Conservation (phyloP, 2,113 vertebrate species). For the Heptranchias perlo region DNA sequence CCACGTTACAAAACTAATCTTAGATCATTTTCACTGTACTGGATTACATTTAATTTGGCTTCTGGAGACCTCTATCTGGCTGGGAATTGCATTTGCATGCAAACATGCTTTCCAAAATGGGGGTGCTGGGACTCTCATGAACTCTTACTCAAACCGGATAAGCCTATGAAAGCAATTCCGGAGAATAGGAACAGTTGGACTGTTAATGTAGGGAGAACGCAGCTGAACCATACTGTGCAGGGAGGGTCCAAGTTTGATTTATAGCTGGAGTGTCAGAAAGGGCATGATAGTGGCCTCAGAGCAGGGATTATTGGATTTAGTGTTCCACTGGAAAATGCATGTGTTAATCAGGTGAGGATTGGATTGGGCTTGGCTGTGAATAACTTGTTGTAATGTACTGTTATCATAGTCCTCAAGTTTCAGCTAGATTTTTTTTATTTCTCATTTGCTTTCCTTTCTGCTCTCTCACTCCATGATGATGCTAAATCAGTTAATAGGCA, state of each 20-base stretch:
- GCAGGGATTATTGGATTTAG: background rate
- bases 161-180: background rate
- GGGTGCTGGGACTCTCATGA: background rate
- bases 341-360: background rate
- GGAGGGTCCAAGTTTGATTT: background rate
- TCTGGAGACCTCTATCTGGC: background rate
- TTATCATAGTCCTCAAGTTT: background rate
- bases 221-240: background rate
- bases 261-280: background rate
- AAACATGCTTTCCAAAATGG: background rate
- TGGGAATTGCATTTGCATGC: background rate
- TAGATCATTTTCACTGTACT: background rate
- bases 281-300: background rate
- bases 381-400: background rate
- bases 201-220: background rate
- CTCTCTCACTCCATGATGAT: too few relatives aligned
- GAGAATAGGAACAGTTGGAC: background rate
- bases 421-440: background rate
- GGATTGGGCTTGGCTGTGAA: background rate
- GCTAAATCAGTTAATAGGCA: too few relatives aligned
- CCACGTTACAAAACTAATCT: background rate
- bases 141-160: background rate
- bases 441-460: background rate
- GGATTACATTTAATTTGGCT: background rate
- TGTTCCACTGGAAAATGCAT: background rate